Evolutionary conservation across 2,797 vertebrate species (phyloP), one percentile per base, ranked within the genome.

Genomic region (Neosilurus mollespiculum): DNA sequence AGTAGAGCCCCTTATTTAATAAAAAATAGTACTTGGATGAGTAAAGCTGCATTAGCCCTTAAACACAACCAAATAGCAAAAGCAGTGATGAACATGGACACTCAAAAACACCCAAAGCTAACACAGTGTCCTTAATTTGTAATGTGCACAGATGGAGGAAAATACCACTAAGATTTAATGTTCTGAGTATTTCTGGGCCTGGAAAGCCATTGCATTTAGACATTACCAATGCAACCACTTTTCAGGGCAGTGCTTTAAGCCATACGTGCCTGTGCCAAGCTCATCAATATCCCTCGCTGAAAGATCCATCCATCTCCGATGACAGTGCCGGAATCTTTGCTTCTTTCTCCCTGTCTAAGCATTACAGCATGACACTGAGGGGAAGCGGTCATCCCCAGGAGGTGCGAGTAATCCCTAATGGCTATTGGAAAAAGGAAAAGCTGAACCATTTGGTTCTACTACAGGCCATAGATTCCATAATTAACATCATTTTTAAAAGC

Each of bases 381-480:
- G 90, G 43, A 83, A 30, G 37, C 79, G 4, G 43, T 43, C 43
- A 43, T 43, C 43, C 43, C 43, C 43, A 75, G 76, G 86, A 86
- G 87, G 90, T 88, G 84, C 77, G 86, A 91, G 91, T 91, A 88
- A 86, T 85, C 80, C 84, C 88, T 90, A 91, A 92, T 90, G 92
- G 88, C 87, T 84, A 72, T 86, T 86, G 89, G 90, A 90, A 87
- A 83, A 84, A 86, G 16, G 62, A 86, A 89, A 86, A 88, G 84
- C 87, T 54, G 82, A 87, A 88, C 82, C 86, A 88, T 90, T 93
- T 80, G 84, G 91, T 91, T 89, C 84, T 86, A 88, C 81, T 72
- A 61, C 85, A 86, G 89, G 90, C 88, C 91, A 87, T 87, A 88
- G 80, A 91, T 91, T 91, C 89, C 81, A 89, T 91, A 90, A 93